Base-by-base conservation (phyloP, 2,888 invertebrate genomes). In the Drosophila seclusa region DNA sequence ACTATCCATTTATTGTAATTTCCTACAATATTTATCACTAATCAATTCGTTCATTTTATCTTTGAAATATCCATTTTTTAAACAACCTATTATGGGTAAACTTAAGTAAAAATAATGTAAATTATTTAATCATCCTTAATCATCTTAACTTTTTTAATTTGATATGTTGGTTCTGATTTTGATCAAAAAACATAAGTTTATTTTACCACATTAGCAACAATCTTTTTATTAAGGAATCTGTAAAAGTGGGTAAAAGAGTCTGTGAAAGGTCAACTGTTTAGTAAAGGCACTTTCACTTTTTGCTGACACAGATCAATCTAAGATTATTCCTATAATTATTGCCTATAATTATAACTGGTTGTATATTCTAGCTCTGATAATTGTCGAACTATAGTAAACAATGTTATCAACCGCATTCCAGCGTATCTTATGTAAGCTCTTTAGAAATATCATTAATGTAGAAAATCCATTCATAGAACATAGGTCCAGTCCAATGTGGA, bases 341-440 rank as follows among this genome's bases (percentile, higher is more conserved):
- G 31, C 29, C 29, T 50, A 31, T 60, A 72, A 72, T 67, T 72
- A 61, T 52, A 42, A 40, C 52, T 40, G 36, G 45, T 29, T 52
- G 67, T 50, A 66, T 59, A 1, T 60, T 49, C 11, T 7, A 52
- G 27, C 36, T 36, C 38, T 31, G 42, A 59, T 55, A 55, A 55
- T 65, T 57, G 40, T 57, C 31, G 8, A 42, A 21, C 31, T 11
- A 21, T 42, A 27, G 29, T 36, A 31, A 68, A 57, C 29, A 34
- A 48, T 45, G n/a, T 27, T 70, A 76, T 78, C 63, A 45, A 49
- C 49, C 42, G 34, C 79, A 76, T 79, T 79, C 79, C 76, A 65
- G 49, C n/a, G 54, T 65, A 68, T 68, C 61, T 38, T 27, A 57
- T 63, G 63, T 49, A 49, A 76, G 75, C 69, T 45, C 52, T 66